Conservation (phyloP, 2,113 vertebrate genomes). For the Tragelaphus strepsiceros region DNA sequence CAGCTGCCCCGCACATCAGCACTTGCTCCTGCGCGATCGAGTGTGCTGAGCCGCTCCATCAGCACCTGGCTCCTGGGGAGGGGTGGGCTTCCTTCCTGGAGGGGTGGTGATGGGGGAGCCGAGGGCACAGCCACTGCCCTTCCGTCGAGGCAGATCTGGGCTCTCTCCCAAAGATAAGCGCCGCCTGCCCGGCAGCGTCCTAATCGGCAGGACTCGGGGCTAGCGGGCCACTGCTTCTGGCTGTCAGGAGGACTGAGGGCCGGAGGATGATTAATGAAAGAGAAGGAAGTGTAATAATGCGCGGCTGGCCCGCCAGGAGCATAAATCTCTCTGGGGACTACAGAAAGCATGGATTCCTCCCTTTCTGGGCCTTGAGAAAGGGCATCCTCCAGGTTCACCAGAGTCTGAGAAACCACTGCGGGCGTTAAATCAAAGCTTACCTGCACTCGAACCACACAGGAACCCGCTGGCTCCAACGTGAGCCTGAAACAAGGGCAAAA, state of each 20-base stretch:
- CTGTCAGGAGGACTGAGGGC: neutral
- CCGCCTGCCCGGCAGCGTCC: neutral
- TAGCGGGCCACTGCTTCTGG: neutral
- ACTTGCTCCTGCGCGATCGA: no score
- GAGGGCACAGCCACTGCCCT: neutral
- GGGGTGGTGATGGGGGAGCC: neutral
- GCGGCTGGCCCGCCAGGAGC: neutral
- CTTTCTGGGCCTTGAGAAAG: neutral
- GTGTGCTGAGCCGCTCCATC: neutral
- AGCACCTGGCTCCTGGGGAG: neutral
- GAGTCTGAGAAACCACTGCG: neutral
- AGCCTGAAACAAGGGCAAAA: neutral
- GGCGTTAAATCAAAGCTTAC: neutral
- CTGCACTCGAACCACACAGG: neutral
- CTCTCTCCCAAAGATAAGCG: neutral
- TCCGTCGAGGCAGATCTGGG: neutral
- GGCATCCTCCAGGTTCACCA: neutral
- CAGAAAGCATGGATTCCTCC: neutral
- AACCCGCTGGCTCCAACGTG: rapidly evolving
- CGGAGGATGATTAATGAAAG: neutral
- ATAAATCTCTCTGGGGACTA: neutral
- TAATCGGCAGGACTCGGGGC: neutral
- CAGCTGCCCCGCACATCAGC: rapidly evolving
- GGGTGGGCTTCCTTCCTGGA: neutral
- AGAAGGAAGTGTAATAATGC: neutral